These are phyloP conservation scores for Rotaria magnacalcarata DNA, from an alignment of 2,888 invertebrate genomes.

Conservation along the genomic window DNA sequence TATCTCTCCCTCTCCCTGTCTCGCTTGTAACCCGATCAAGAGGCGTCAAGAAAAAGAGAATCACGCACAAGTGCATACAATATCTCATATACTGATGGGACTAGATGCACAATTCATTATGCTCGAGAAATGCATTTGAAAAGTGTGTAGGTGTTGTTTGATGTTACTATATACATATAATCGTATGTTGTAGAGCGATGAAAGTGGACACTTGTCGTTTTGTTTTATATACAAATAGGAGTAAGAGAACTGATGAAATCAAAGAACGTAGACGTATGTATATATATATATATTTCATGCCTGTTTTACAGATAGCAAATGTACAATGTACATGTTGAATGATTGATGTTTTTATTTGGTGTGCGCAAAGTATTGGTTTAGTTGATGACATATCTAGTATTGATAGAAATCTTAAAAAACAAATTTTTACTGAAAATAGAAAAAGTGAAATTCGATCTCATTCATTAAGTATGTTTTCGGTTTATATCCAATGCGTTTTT, in stretches of 20 bases:
- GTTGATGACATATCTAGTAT: background rate
- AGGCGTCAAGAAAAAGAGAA: background rate
- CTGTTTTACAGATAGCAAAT: background rate
- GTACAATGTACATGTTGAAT: background rate
- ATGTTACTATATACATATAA: slow-evolving; percentile 2
- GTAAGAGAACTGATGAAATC: slow-evolving; percentile 23
- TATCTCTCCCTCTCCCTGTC: too few species aligned
- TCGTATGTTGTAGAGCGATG: background rate
- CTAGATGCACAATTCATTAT: background rate
- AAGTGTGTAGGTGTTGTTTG: background rate
- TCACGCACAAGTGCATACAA: background rate
- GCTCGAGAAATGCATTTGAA: background rate
- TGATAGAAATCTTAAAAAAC: background rate
- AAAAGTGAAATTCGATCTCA: too few species aligned
- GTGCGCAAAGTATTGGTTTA: background rate
- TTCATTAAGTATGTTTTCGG: too few species aligned
- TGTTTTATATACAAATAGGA: background rate
- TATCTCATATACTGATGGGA: background rate
- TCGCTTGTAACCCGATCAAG: background rate
- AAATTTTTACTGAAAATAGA: too few species aligned
- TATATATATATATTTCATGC: background rate
- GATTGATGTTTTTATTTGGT: background rate
- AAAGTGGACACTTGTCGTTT: slow-evolving; percentile 31
- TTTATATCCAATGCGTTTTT: too few species aligned
- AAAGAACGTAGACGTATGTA: background rate